Conservation (phyloP, 2,888 invertebrate genomes). For the Drosophila falleni region DNA sequence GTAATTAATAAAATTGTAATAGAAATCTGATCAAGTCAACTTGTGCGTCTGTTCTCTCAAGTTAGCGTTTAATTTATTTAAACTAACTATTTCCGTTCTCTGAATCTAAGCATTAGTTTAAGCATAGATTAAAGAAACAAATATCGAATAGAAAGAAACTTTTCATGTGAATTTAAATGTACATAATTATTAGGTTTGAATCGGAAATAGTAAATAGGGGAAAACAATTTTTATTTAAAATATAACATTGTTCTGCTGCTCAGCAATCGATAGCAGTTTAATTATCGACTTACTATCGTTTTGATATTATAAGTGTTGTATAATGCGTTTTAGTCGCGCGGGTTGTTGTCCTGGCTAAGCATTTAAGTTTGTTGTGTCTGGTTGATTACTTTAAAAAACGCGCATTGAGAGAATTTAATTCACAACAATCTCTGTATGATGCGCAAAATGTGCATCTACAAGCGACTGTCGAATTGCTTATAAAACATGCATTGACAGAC, state of each 20-base stretch:
- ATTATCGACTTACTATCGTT: too few species aligned
- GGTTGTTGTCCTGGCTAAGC: conserved; percentile 41
- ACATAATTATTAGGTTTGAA: neutral
- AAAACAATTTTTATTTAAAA: neutral
- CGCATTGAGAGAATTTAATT: neutral
- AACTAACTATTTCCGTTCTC: conserved; percentile 44
- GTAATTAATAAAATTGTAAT: conserved; percentile 60
- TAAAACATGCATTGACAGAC: conserved; percentile 46
- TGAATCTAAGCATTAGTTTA: neutral
- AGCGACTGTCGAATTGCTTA: conserved; percentile 30
- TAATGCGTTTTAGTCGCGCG: conserved; percentile 7
- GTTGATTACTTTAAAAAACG: neutral
- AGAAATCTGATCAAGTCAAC: conserved; percentile 42
- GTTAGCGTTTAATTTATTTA: conserved; percentile 38
- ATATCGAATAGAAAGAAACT: neutral
- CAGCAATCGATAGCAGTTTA: neutral
- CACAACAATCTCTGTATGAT: conserved; percentile 14
- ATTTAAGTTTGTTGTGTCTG: conserved; percentile 14
- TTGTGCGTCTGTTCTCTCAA: conserved; percentile 15
- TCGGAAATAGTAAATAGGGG: neutral
- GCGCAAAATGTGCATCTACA: conserved; percentile 24
- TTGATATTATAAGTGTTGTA: conserved; percentile 16
- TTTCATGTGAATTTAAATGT: neutral
- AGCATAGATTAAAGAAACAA: neutral
- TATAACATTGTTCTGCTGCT: neutral